phyloP scores from a whole-genome alignment of 1,140 invertebrate genomes.

The Centruroides sculpturatus region DNA sequence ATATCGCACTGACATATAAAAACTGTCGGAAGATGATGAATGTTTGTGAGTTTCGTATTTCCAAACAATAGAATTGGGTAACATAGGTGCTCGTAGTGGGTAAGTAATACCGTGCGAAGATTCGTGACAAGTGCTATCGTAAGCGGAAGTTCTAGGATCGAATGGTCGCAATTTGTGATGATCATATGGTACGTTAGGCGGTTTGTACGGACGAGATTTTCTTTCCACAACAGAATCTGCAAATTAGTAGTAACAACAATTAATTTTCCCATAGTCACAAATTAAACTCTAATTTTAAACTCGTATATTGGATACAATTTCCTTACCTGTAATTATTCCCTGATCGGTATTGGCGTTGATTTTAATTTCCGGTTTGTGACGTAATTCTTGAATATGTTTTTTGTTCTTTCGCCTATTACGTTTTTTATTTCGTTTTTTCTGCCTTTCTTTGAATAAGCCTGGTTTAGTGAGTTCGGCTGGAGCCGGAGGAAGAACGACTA shows the following conservation, averaged over 20 bases:
- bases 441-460: not conserved
- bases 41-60: conserved; percentile 12
- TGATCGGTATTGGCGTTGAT: no score
- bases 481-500: not conserved
- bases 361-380: not conserved
- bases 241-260: not conserved
- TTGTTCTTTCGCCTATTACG: not conserved
- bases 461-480: not conserved
- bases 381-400: not conserved
- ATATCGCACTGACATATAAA: conserved; percentile 11
- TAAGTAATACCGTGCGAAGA: not conserved
- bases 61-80: conserved; percentile 9
- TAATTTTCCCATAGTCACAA: no score
- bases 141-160: not conserved
- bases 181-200: not conserved
- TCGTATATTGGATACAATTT: no score
- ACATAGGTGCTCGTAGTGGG: conserved; percentile 3
- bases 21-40: conserved; percentile 3
- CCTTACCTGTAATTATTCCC: no score
- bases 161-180: not conserved
- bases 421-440: not conserved
- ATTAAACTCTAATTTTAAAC: no score
- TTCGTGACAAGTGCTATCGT: conserved; percentile 2
- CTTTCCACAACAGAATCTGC: not conserved
- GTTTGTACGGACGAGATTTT: not conserved